These are phyloP conservation scores for Mastacembelus armatus DNA, from an alignment of 2,797 vertebrate genomes.

Conservation along the genomic window DNA sequence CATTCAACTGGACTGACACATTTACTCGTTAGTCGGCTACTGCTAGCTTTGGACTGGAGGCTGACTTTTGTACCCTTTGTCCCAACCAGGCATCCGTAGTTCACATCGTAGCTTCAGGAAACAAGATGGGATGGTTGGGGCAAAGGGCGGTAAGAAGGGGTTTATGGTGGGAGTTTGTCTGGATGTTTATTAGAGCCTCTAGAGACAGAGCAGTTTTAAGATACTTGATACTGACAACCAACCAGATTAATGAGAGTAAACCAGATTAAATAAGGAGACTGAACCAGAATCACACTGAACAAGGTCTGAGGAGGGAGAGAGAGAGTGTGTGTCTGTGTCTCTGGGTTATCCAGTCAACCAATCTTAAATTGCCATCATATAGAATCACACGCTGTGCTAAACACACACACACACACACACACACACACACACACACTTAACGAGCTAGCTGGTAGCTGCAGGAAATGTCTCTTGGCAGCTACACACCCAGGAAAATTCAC, in stretches of 20 bases:
- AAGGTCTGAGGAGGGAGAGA: neutral
- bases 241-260: neutral
- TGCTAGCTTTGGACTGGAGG: no score
- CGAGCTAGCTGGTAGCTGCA: slow-evolving; percentile 24
- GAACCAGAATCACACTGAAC: slow-evolving; percentile 8
- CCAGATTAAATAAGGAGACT: neutral
- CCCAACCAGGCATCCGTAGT: no score
- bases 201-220: no score
- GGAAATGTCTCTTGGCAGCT: slow-evolving; percentile 51
- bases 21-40: no score
- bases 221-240: neutral
- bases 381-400: slow-evolving; percentile 63
- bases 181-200: no score
- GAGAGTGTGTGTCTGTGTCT: slow-evolving; percentile 7
- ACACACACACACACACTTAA: slow-evolving; percentile 16
- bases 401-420: slow-evolving; percentile 47
- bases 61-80: no score
- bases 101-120: no score
- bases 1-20: no score
- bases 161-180: no score
- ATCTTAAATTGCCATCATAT: slow-evolving; percentile 60
- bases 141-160: no score
- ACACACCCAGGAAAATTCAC: neutral
- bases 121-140: no score
- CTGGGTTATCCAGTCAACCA: slow-evolving; percentile 48